phyloP scores from a whole-genome alignment of 1,140 invertebrate genomes.

The Pseudobourletiella spinata region DNA sequence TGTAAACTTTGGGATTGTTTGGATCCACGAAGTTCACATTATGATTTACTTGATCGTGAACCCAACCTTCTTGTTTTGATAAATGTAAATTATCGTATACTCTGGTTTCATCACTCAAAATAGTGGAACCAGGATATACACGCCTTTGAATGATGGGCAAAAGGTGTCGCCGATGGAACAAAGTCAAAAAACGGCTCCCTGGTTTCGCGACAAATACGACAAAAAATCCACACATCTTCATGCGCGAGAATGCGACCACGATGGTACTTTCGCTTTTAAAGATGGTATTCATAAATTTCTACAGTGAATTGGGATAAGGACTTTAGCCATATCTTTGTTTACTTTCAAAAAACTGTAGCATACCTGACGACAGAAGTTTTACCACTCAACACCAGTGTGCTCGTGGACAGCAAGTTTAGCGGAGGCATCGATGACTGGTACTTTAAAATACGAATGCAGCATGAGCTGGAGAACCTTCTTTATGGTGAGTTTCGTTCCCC shows the following conservation, averaged over 20 bases:
- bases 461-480: too few relatives aligned
- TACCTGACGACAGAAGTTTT: too few relatives aligned
- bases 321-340: neutral
- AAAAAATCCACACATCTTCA: too few relatives aligned
- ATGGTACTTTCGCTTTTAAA: conserved; percentile 13
- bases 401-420: conserved; percentile 5
- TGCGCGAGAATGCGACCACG: too few relatives aligned
- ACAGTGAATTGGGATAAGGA: neutral
- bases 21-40: conserved; percentile 18
- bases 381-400: conserved; percentile 8
- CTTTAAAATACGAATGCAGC: conserved; percentile 18
- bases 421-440: conserved; percentile 7
- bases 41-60: conserved; percentile 17
- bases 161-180: conserved; percentile 1
- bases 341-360: neutral
- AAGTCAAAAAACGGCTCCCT: conserved; percentile 15
- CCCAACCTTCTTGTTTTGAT: neutral
- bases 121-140: conserved; percentile 1
- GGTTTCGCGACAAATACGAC: conserved; percentile 19
- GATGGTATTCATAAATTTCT: conserved; percentile 21
- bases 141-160: neutral
- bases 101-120: too few relatives aligned
- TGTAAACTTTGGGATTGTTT: conserved; percentile 6
- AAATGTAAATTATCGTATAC: too few relatives aligned
- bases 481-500: neutral